Evolutionary conservation across 1,140 invertebrate species (phyloP).

Genomic region (Homarus americanus): DNA sequence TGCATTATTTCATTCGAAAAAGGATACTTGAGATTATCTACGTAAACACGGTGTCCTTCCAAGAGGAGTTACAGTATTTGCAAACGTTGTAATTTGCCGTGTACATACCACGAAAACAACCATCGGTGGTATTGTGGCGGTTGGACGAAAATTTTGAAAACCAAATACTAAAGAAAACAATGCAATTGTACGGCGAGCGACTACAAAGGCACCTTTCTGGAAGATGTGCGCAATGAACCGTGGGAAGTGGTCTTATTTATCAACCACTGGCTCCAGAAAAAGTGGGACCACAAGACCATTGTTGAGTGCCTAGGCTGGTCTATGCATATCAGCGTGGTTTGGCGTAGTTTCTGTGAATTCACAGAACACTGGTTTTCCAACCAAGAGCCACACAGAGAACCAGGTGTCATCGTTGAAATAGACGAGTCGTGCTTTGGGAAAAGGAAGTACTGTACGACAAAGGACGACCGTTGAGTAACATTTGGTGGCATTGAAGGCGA

Average conservation of each 20-base stretch:
- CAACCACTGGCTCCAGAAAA: not conserved
- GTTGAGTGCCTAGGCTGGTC: not conserved
- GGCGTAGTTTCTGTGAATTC: not conserved
- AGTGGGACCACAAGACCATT: not conserved
- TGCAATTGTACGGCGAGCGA: not conserved
- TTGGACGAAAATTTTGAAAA: not conserved
- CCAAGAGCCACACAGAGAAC: not conserved
- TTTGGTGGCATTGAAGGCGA: not conserved
- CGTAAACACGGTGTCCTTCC: not conserved
- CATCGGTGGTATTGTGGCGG: not conserved
- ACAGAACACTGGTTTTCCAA: not conserved
- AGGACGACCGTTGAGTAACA: not conserved
- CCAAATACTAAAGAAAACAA: not conserved
- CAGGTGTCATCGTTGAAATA: not conserved
- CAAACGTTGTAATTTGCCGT: not conserved
- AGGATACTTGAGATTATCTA: constrained; percentile 6
- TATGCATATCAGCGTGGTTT: not conserved
- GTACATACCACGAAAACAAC: not conserved
- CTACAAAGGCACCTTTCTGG: not conserved
- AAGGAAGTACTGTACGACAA: not conserved
- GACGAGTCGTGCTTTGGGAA: not conserved
- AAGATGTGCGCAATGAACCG: not conserved
- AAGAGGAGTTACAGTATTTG: not conserved
- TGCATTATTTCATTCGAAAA: too few species aligned
- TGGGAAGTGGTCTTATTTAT: not conserved